A percentile compares a stretch with the other conserved stretches of the same genome.
Conservation (phyloP, 2,888 invertebrate genomes). For the Dasypolia templi region DNA sequence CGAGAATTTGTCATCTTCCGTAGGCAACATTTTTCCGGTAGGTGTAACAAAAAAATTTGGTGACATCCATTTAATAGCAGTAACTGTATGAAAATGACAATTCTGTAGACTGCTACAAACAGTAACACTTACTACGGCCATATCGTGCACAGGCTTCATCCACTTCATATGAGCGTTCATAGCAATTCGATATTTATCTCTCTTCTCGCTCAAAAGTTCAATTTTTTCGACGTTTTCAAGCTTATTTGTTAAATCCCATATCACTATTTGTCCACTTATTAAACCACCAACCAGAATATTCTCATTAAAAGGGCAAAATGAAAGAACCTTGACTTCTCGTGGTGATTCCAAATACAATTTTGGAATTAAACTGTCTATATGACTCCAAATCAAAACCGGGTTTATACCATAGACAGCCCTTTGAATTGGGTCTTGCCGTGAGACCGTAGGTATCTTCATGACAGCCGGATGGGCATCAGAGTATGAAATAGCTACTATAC, state of each 20-base stretch:
- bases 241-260: slow-evolving; percentile 93
- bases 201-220: slow-evolving; percentile 91
- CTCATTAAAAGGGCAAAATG: slow-evolving; percentile 93
- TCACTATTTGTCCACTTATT: slow-evolving; percentile 92
- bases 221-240: slow-evolving; percentile 91
- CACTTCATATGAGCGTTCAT: slow-evolving; percentile 92
- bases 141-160: slow-evolving; percentile 92
- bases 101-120: slow-evolving; percentile 91
- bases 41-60: slow-evolving; percentile 90
- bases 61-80: slow-evolving; percentile 92
- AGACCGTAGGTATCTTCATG: slow-evolving; percentile 78
- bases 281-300: slow-evolving; percentile 93
- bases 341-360: slow-evolving; percentile 93
- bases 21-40: slow-evolving; percentile 89
- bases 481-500: slow-evolving; percentile 92
- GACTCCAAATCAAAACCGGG: slow-evolving; percentile 94
- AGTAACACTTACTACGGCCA: slow-evolving; percentile 90
- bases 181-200: slow-evolving; percentile 91
- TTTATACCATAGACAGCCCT: slow-evolving; percentile 91
- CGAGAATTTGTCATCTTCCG: slow-evolving; percentile 78
- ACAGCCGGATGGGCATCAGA: slow-evolving; percentile 89
- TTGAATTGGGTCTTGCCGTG: slow-evolving; percentile 87
- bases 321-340: slow-evolving; percentile 91
- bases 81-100: slow-evolving; percentile 91
- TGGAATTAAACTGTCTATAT: slow-evolving; percentile 92